Base-by-base conservation (phyloP, 2,797 vertebrate genomes). In the Pipistrellus nathusii region DNA sequence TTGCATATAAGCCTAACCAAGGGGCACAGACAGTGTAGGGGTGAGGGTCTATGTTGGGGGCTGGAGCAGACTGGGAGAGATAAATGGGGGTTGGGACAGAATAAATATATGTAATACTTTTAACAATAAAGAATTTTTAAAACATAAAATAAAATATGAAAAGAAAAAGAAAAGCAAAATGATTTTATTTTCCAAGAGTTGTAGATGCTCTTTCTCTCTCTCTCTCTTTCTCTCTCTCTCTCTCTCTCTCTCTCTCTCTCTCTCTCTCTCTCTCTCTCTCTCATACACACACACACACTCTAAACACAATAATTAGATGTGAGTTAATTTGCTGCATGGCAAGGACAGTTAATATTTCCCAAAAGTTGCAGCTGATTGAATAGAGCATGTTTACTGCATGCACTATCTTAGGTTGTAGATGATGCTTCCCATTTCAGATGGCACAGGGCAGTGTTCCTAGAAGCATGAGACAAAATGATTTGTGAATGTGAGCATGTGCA, bases 401-500 rank as follows among this genome's bases (percentile, higher is more conserved):
- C 6, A 11, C n/a, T 82, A 2, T 71, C 32, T 90, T 21, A 18
- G 51, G 20, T n/a, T 59, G 73, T 87, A 44, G 3, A 51, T 72
- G 91, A 44, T 68, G 76, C 78, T 80, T 84, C 21, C 66, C 27
- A 62, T 96, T 77, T 85, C 95, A 69, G 51, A 51, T 25, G 80
- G 38, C 71, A 14, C 0, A 86, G 95, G 81, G 62, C 89, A 91
- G 87, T 90, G 62, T 12, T 68, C 88, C 68, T 94, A 88, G 95
- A 84, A 97, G 84, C 85, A 84, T 20, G 85, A 94, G 81, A 55
- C 91, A 97, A 97, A 94, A 76, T 86, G 77, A 78, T 95, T 88
- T 95, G 88, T 86, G 92, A 97, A 97, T 62, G 38, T 82, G 88
- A 97, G 46, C 21, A 4, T 25, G 51, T 55, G 35, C 5, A 57